A percentile compares a stretch with the other conserved stretches of the same genome.
phyloP scores from a whole-genome alignment of 1,140 invertebrate genomes.

The Glossosoma conforme region DNA sequence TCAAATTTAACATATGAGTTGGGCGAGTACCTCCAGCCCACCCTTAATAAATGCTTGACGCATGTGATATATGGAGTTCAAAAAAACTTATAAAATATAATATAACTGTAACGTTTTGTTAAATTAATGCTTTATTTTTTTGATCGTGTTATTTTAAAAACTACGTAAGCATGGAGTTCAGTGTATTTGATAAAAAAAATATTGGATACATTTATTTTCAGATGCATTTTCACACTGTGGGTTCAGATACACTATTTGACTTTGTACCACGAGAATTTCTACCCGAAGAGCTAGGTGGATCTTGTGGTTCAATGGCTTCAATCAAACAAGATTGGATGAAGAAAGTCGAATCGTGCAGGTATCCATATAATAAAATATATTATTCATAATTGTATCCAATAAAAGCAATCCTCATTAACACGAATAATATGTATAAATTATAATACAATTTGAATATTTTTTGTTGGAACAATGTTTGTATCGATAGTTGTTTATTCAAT shows the following conservation, averaged over 20 bases:
- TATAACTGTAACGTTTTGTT: too few relatives aligned
- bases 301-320: slow-evolving; percentile 50
- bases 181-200: not conserved
- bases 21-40: too few relatives aligned
- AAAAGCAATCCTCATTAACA: not conserved
- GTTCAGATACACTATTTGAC: slow-evolving; percentile 54
- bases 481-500: too few relatives aligned
- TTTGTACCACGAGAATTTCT: slow-evolving; percentile 57
- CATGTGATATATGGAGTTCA: too few relatives aligned
- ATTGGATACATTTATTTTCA: slow-evolving; percentile 38
- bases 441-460: not conserved
- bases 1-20: too few relatives aligned
- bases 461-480: not conserved
- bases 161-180: not conserved
- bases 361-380: slow-evolving; percentile 5
- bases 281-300: slow-evolving; percentile 62
- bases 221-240: slow-evolving; percentile 57
- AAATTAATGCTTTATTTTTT: not conserved
- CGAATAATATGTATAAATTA: not conserved
- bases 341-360: slow-evolving; percentile 44
- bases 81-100: too few relatives aligned
- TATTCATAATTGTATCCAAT: slow-evolving; percentile 1
- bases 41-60: too few relatives aligned
- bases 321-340: slow-evolving; percentile 54
- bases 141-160: not conserved